Percentiles rank a stretch among this genome's conserved stretches.
Conservation (phyloP, 2,888 invertebrate species). For the Drosophila setosimentum region DNA sequence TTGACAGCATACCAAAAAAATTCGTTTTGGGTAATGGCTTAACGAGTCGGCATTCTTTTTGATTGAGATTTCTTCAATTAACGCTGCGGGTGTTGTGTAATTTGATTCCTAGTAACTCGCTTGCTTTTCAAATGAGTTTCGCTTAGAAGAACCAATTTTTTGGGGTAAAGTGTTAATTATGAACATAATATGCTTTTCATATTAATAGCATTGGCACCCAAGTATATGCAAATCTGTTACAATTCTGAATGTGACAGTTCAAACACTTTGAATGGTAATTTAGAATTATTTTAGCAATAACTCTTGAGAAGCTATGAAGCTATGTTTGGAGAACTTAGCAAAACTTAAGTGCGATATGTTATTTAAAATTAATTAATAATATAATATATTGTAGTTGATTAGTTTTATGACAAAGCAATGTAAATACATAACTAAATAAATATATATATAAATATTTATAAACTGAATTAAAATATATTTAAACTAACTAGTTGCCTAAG, state of each 20-base stretch:
- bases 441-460: not conserved
- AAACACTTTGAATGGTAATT: not conserved
- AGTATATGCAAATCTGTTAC: too few species aligned
- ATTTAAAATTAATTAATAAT: not conserved
- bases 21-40: conserved; percentile 59
- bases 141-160: not conserved
- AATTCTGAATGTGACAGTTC: not conserved
- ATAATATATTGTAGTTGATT: not conserved
- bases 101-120: conserved; percentile 53
- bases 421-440: not conserved
- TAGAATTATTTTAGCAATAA: not conserved
- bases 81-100: conserved; percentile 71
- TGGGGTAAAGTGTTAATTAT: not conserved
- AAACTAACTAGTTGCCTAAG: not conserved
- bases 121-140: conserved; percentile 53
- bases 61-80: conserved; percentile 72
- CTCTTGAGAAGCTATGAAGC: not conserved
- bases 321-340: not conserved
- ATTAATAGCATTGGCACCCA: not conserved
- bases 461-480: not conserved
- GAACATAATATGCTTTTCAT: not conserved
- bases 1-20: conserved; percentile 25
- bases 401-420: not conserved
- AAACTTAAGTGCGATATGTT: not conserved
- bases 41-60: conserved; percentile 67